Evolutionary conservation across 2,797 vertebrate genomes (phyloP).

Genomic region (Jordanella pulchra): DNA sequence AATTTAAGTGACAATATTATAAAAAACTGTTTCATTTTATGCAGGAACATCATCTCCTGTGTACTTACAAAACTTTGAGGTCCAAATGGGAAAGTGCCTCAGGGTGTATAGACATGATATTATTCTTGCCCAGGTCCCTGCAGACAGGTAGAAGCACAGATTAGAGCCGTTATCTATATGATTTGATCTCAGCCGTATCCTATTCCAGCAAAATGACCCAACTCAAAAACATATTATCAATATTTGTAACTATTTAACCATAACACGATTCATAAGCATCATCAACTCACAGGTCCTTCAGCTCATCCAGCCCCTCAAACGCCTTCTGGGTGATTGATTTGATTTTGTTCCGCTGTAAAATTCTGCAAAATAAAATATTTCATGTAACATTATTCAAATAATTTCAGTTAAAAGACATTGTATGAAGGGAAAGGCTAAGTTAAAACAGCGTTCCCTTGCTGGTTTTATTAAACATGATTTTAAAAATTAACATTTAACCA

Average conservation of each 20-base stretch:
- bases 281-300: slow-evolving; percentile 89
- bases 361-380: slow-evolving; percentile 73
- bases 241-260: slow-evolving; percentile 25
- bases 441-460: neutral
- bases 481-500: neutral
- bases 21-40: neutral
- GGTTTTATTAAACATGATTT: neutral
- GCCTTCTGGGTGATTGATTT: slow-evolving; percentile 92
- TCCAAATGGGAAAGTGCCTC: slow-evolving; percentile 86
- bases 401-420: neutral
- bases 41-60: slow-evolving; percentile 9
- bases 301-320: slow-evolving; percentile 87
- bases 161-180: slow-evolving; percentile 34
- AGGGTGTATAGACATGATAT: slow-evolving; percentile 92
- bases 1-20: neutral
- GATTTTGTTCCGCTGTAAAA: slow-evolving; percentile 92
- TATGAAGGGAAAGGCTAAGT: neutral
- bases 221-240: slow-evolving; percentile 26
- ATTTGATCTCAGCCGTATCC: slow-evolving; percentile 29
- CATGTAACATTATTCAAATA: neutral
- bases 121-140: slow-evolving; percentile 93
- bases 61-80: slow-evolving; percentile 91
- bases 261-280: slow-evolving; percentile 11
- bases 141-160: slow-evolving; percentile 48
- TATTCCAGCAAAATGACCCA: slow-evolving; percentile 27